Percentiles rank a stretch among this genome's conserved stretches.
These are phyloP conservation scores for Scalopus aquaticus DNA, from an alignment of 2,113 vertebrate species.

Conservation along the genomic window DNA sequence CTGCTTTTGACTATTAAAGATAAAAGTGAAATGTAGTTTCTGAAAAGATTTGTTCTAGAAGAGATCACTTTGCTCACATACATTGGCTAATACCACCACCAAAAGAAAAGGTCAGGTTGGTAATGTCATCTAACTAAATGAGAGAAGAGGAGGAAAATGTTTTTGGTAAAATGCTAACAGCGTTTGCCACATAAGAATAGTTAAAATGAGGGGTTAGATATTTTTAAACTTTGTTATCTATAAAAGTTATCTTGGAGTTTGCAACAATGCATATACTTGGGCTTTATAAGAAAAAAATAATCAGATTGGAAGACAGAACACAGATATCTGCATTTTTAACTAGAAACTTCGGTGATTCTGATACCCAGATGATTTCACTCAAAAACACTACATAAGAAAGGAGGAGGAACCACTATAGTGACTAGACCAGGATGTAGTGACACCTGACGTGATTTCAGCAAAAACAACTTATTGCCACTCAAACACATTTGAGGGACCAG, in stretches of 20 bases:
- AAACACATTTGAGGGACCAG: neutral
- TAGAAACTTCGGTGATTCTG: neutral
- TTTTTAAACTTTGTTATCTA: neutral
- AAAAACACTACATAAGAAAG: neutral
- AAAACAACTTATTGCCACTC: neutral
- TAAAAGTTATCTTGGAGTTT: neutral
- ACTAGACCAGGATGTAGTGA: neutral
- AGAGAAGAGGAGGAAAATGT: neutral
- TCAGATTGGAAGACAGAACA: neutral
- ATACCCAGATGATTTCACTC: neutral
- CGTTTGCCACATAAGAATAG: neutral
- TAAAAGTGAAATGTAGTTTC: neutral
- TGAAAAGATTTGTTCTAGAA: neutral
- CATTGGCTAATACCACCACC: neutral
- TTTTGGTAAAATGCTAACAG: neutral
- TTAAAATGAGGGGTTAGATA: neutral
- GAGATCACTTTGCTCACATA: neutral
- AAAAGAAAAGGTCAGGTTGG: neutral
- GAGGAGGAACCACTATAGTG: neutral
- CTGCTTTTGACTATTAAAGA: neutral
- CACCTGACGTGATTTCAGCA: neutral
- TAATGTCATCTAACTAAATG: neutral
- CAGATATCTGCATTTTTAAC: neutral
- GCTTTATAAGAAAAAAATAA: neutral
- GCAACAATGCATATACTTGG: neutral